Evolutionary conservation across 2,888 invertebrate species (phyloP).

Genomic region (Hydroisotoma schaefferi): DNA sequence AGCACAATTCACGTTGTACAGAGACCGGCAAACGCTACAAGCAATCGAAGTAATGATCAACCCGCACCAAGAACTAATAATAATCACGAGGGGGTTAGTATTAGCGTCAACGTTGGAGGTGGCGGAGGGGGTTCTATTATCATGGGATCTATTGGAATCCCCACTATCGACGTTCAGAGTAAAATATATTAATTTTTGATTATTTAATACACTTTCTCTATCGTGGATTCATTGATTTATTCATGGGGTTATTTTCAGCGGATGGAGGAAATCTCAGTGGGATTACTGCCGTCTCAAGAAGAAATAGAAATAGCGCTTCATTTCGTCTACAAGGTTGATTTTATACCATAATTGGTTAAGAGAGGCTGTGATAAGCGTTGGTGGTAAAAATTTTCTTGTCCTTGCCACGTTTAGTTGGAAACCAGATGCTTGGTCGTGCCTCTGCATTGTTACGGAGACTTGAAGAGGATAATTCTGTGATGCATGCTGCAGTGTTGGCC

Average conservation of each 20-base stretch:
- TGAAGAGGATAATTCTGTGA: constrained; percentile 40
- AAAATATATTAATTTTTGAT: not conserved
- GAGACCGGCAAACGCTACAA: constrained; percentile 51
- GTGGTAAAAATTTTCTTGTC: not conserved
- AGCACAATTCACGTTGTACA: constrained; percentile 58
- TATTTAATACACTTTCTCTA: not conserved
- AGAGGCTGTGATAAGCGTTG: not conserved
- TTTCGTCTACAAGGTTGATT: constrained; percentile 35
- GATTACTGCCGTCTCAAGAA: no score
- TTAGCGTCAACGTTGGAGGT: constrained; percentile 20
- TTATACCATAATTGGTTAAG: not conserved
- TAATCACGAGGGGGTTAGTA: constrained; percentile 28
- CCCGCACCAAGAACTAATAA: constrained; percentile 25
- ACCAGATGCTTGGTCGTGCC: constrained; percentile 42
- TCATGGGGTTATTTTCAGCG: constrained; percentile 2
- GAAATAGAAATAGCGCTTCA: constrained; percentile 35
- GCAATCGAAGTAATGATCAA: constrained; percentile 36
- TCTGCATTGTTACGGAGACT: constrained; percentile 34
- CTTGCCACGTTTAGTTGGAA: constrained; percentile 23
- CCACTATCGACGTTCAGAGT: constrained; percentile 28
- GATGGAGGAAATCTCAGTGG: constrained; percentile 4
- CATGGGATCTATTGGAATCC: constrained; percentile 42
- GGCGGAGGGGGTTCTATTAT: constrained; percentile 35
- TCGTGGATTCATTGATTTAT: no score
- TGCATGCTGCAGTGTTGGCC: constrained; percentile 14